Evolutionary conservation across 2,888 invertebrate species (phyloP).

Genomic region (Brachypalpus laphriformis): DNA sequence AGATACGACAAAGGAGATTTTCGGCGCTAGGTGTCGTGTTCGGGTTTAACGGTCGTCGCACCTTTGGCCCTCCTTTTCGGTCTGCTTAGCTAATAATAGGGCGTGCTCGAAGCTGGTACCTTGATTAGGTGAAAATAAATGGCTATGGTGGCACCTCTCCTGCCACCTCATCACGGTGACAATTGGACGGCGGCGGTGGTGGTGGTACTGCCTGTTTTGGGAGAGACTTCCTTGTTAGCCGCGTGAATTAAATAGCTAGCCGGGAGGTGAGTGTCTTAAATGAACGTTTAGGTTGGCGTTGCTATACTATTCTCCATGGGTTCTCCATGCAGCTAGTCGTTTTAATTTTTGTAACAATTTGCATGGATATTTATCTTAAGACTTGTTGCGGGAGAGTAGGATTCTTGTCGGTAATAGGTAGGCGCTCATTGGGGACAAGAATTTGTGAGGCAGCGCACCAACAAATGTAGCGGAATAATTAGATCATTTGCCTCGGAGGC

Average conservation of each 20-base stretch:
- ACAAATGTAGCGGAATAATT: too few relatives aligned
- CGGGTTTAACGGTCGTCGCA: conserved; percentile 56
- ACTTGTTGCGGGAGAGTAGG: conserved; percentile 18
- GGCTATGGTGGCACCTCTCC: conserved; percentile 25
- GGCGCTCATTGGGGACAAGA: not conserved
- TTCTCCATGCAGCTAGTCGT: conserved; percentile 20
- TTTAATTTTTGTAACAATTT: conserved; percentile 39
- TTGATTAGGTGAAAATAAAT: conserved; percentile 65
- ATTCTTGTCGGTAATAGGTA: not conserved
- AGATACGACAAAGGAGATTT: conserved; percentile 33
- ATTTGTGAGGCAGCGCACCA: not conserved
- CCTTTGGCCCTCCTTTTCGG: conserved; percentile 46
- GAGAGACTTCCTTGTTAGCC: conserved; percentile 43
- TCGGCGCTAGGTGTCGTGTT: conserved; percentile 55
- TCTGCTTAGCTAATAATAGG: conserved; percentile 60
- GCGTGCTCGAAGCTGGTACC: conserved; percentile 51
- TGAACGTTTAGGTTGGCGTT: conserved; percentile 25
- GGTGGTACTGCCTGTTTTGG: not conserved
- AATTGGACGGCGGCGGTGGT: conserved; percentile 10
- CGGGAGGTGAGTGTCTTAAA: conserved; percentile 39
- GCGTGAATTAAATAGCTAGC: conserved; percentile 22
- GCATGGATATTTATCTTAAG: conserved; percentile 31
- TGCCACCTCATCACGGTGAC: conserved; percentile 9
- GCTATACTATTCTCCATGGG: not conserved
- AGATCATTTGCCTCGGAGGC: too few relatives aligned